Conservation (phyloP, 1,140 invertebrate genomes). For the Chironomus striatipennis region DNA sequence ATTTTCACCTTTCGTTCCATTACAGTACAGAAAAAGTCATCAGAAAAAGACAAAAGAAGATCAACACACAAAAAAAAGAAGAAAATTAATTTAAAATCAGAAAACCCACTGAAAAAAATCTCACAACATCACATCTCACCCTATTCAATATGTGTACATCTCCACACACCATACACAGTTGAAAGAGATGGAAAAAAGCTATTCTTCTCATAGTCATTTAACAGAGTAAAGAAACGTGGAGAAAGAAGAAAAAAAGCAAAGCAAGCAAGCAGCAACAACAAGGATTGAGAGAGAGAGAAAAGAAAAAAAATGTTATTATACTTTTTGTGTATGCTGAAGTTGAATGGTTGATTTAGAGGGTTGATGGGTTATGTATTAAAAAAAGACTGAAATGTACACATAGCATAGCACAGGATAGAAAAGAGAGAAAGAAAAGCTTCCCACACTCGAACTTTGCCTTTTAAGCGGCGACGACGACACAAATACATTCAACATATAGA, state of each 20-base stretch:
- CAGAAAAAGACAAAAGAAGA: too few species aligned
- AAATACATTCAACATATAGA: slow-evolving; percentile 8
- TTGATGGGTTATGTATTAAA: slow-evolving; percentile 18
- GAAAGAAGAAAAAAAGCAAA: background rate
- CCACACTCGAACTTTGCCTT: background rate
- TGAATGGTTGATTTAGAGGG: slow-evolving; percentile 23
- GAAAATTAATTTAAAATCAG: too few species aligned
- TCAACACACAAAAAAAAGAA: too few species aligned
- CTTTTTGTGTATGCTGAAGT: slow-evolving; percentile 22
- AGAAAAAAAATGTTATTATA: slow-evolving; percentile 24
- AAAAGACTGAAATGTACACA: background rate
- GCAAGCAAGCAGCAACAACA: background rate
- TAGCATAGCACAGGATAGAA: background rate
- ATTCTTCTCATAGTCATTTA: slow-evolving; percentile 19
- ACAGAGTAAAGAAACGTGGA: slow-evolving; percentile 16
- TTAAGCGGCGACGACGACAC: slow-evolving; percentile 5
- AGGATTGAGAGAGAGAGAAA: background rate
- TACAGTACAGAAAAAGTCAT: too few species aligned
- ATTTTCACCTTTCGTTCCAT: too few species aligned
- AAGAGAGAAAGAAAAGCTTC: background rate
- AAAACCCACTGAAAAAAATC: too few species aligned
- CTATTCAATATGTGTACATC: too few species aligned
- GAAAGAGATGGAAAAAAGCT: background rate
- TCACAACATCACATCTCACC: too few species aligned
- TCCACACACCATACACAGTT: too few species aligned